phyloP scores from a whole-genome alignment of 2,113 vertebrate genomes.

The Micromys minutus region DNA sequence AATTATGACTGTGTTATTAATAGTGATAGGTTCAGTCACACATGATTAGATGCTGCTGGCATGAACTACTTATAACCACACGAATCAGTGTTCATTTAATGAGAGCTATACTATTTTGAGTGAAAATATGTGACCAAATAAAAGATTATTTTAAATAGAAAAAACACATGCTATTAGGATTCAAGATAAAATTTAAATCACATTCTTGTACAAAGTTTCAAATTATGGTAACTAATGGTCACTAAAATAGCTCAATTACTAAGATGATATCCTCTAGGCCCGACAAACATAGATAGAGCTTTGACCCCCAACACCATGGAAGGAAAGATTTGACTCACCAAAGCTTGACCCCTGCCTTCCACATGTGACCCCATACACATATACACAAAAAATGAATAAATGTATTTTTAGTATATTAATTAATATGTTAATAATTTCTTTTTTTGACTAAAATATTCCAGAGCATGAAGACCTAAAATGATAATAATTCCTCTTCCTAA shows the following conservation, averaged over 20 bases:
- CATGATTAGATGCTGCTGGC: background rate
- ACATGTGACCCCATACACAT: background rate
- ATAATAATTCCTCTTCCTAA: conserved; percentile 55
- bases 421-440: background rate
- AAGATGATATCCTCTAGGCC: background rate
- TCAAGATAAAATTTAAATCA: background rate
- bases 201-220: background rate
- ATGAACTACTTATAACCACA: background rate
- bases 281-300: background rate
- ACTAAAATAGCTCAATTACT: background rate
- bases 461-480: conserved; percentile 59
- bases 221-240: too few relatives aligned
- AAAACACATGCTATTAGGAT: background rate
- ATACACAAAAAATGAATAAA: background rate
- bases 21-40: background rate
- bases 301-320: background rate
- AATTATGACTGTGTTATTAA: background rate
- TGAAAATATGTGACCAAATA: background rate
- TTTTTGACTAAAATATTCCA: conserved; percentile 41
- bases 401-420: background rate
- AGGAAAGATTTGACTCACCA: background rate
- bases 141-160: background rate
- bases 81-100: background rate
- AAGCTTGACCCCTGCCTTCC: background rate
- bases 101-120: background rate